Evolutionary conservation across 2,888 invertebrate species (phyloP).

Genomic region (Tenthredo mesomela): DNA sequence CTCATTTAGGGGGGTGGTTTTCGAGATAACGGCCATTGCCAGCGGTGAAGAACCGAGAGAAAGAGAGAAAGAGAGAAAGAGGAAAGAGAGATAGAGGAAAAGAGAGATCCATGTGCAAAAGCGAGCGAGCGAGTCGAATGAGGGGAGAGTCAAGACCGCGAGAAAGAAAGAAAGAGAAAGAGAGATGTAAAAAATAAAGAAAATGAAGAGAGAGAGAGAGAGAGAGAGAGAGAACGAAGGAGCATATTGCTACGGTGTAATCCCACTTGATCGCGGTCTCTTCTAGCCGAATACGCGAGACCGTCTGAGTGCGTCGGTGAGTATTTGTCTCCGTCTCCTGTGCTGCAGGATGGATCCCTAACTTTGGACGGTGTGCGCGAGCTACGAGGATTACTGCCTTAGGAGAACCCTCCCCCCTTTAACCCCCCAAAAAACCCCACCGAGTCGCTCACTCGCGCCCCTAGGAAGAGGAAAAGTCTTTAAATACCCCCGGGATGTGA

Average conservation of each 20-base stretch:
- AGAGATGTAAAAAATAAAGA: constrained; percentile 30
- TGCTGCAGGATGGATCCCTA: constrained; percentile 55
- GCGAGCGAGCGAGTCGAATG: not conserved
- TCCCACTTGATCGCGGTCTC: constrained; percentile 77
- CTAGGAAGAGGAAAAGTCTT: constrained; percentile 72
- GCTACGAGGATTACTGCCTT: constrained; percentile 73
- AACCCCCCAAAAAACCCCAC: constrained; percentile 36
- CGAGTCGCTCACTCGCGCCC: constrained; percentile 57
- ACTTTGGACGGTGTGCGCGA: constrained; percentile 66
- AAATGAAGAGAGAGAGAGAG: constrained; percentile 46
- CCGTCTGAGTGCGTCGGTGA: constrained; percentile 38
- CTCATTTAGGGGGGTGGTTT: constrained; percentile 67
- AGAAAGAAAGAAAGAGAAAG: constrained; percentile 35
- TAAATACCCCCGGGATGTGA: constrained; percentile 75
- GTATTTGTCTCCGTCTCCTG: constrained; percentile 49
- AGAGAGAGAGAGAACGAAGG: constrained; percentile 59
- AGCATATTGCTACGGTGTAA: constrained; percentile 75
- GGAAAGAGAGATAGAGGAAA: constrained; percentile 32
- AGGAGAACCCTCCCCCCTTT: constrained; percentile 65
- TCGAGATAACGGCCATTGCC: constrained; percentile 71
- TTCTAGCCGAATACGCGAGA: constrained; percentile 57
- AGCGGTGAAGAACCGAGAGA: constrained; percentile 56
- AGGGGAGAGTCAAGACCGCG: constrained; percentile 30
- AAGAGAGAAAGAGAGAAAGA: constrained; percentile 44
- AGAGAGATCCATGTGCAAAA: constrained; percentile 22